These are phyloP conservation scores for Synanthedon myopaeformis DNA, from an alignment of 2,888 invertebrate genomes.

Conservation along the genomic window DNA sequence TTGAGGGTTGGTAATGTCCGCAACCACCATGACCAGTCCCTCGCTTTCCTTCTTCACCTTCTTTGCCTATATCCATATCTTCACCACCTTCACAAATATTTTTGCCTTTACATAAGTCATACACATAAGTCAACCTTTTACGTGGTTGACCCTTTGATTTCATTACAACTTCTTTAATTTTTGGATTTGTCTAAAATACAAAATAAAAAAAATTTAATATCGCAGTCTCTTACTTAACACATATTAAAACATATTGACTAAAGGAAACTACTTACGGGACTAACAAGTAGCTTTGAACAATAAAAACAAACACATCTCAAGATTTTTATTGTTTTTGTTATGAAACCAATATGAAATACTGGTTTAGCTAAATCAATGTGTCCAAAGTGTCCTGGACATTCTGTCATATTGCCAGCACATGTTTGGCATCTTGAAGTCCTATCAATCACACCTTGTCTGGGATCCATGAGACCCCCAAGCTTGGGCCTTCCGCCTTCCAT, in stretches of 20 bases:
- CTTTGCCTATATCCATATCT: constrained; percentile 93
- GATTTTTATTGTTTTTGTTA: constrained; percentile 96
- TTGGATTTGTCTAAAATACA: constrained; percentile 81
- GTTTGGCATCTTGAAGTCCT: constrained; percentile 93
- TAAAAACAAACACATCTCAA: constrained; percentile 99
- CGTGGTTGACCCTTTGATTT: constrained; percentile 97
- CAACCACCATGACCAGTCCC: constrained; percentile 91
- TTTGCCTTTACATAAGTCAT: constrained; percentile 98
- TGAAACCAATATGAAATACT: constrained; percentile 97
- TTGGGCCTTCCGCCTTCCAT: constrained; percentile 99
- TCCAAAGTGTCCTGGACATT: constrained; percentile 99
- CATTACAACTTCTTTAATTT: constrained; percentile 93
- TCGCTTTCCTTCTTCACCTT: constrained; percentile 73
- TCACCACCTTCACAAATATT: constrained; percentile 99
- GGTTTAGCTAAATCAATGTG: constrained; percentile 99
- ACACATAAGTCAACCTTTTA: constrained; percentile 93
- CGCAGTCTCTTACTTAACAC: background rate
- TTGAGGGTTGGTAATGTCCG: constrained; percentile 96
- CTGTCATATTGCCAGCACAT: constrained; percentile 97
- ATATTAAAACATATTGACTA: background rate
- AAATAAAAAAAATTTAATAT: background rate
- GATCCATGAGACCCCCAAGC: constrained; percentile 98
- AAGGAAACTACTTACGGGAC: constrained; percentile 78
- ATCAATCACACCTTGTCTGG: constrained; percentile 97
- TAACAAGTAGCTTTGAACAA: constrained; percentile 96